Evolutionary conservation across 2,797 vertebrate genomes (phyloP).

Genomic region (Sphenopsis melanotis): DNA sequence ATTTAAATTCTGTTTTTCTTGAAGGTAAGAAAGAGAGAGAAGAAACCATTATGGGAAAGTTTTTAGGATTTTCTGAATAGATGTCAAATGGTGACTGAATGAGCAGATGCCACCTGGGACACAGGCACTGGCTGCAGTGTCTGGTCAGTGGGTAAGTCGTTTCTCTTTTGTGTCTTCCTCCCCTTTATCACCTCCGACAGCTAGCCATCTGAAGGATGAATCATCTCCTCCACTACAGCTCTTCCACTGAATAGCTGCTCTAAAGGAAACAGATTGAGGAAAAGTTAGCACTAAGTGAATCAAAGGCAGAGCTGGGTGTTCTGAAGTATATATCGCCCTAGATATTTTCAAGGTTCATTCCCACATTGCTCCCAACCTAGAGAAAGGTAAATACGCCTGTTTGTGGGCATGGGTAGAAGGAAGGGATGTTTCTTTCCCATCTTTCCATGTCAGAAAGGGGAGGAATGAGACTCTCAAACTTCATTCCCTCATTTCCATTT

Average conservation of each 20-base stretch:
- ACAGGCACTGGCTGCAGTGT: background rate
- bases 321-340: background rate
- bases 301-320: background rate
- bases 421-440: background rate
- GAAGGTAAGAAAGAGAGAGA: background rate
- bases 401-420: background rate
- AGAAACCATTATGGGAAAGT: background rate
- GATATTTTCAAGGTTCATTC: background rate
- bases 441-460: background rate
- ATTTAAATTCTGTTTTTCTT: background rate
- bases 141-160: background rate
- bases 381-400: fast-evolving
- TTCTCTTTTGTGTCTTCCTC: background rate
- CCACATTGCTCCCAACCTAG: background rate
- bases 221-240: constrained; percentile 24
- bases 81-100: background rate
- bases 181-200: background rate
- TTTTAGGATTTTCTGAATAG: background rate
- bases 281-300: constrained; percentile 4
- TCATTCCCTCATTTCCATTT: background rate
- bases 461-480: background rate
- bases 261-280: background rate
- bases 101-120: background rate
- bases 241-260: background rate
- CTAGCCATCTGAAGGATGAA: constrained; percentile 25